Evolutionary conservation across 2,797 vertebrate genomes (phyloP), one percentile per base, ranked within the genome.

Genomic region (Astyanax mexicanus): DNA sequence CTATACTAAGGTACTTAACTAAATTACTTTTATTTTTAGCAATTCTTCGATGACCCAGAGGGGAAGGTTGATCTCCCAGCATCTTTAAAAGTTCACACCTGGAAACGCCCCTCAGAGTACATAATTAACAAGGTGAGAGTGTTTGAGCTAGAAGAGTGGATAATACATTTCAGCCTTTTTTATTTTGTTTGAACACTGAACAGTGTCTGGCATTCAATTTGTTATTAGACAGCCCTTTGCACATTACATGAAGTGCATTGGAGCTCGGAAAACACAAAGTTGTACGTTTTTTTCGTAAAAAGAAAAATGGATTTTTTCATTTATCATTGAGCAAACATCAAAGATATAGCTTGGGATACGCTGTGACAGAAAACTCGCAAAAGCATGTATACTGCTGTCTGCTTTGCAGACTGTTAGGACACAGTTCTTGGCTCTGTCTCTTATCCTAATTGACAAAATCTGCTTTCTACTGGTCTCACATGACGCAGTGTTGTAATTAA

Each of bases 81-180:
- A 10, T 92, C 93, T 57, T 64, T 99, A 64, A 95, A 93, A 88
- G 91, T 96, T 54, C 91, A 94, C 87, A 91, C 89, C 44, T 99
- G 97, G 97, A 98, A 94, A 88, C 95, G 96, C 13, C 96, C 96
- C 12, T 74, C 89, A 5, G 96, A 98, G 72, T 92, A 95, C 88
- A 88, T 95, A 77, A 40, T 55, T 47, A 89, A 88, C 77, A 91
- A 88, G 95, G 96, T 98, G 91, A 92, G 75, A 9, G 10, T 2
- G 19, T 51, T 32, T 27, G 52, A 49, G 68, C 13, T 49, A 15
- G 45, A 65, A 9, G 11, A 52, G 35, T 49, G 29, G 35, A 11
- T 61, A 40, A 4, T 37, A 10, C 21, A 25, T 64, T 9, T 62
- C 12, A 35, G 3, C 13, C 10, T 17, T 19, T 1, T 65, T 23